These are phyloP conservation scores for Anabas testudineus DNA, from an alignment of 2,797 vertebrate species.

Conservation along the genomic window DNA sequence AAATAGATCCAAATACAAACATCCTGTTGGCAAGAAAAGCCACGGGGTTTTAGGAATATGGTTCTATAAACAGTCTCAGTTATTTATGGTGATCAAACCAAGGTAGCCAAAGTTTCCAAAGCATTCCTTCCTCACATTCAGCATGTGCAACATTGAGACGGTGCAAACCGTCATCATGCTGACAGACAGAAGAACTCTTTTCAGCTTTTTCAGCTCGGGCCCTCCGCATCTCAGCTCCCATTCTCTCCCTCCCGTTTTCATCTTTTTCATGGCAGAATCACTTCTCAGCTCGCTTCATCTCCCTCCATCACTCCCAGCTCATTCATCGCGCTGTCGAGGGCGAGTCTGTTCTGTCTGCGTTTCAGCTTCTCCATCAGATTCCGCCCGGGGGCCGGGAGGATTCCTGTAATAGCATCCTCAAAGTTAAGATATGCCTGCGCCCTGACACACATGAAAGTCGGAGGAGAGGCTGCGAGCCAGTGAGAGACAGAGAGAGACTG, in stretches of 20 bases:
- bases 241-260: slow-evolving; percentile 47
- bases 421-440: slow-evolving; percentile 50
- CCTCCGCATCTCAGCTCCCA: slow-evolving; percentile 33
- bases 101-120: slow-evolving; percentile 7
- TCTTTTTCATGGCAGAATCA: slow-evolving; percentile 51
- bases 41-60: background rate
- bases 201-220: no score
- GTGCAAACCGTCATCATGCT: slow-evolving; percentile 9
- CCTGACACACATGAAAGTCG: slow-evolving; percentile 45
- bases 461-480: slow-evolving; percentile 14
- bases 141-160: slow-evolving; percentile 4
- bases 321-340: slow-evolving; percentile 40
- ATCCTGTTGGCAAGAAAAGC: slow-evolving; percentile 48
- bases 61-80: slow-evolving; percentile 12
- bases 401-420: slow-evolving; percentile 57
- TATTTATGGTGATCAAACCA: slow-evolving; percentile 20
- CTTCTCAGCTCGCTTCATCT: slow-evolving; percentile 62
- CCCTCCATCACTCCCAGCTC: slow-evolving; percentile 46
- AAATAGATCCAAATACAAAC: slow-evolving; percentile 45
- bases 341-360: slow-evolving; percentile 50
- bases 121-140: slow-evolving; percentile 17
- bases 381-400: slow-evolving; percentile 53
- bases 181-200: slow-evolving; percentile 44
- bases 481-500: background rate
- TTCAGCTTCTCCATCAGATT: slow-evolving; percentile 52